Base-by-base conservation (phyloP, 2,888 invertebrate species). In the Exephanes ischioxanthus region DNA sequence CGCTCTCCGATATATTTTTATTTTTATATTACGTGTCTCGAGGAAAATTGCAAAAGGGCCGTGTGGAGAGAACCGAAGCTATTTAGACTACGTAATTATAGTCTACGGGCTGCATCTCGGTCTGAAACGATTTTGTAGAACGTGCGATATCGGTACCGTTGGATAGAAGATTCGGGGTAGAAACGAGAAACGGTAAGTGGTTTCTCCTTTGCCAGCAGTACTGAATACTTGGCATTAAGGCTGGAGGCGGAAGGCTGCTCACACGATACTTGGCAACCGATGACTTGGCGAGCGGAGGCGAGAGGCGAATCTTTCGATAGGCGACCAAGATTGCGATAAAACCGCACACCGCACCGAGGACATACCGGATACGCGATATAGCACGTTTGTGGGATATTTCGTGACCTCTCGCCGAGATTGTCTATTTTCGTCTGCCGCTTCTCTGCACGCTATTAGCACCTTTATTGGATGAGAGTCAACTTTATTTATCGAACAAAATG, bases 261-360 rank as follows among this genome's bases (percentile, higher is more conserved):
- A 77, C 75, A 66, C 72, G 71, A 80, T 53, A 82, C 78, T 85
- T 82, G 85, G 85, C 85, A 82, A 76, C 85, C 85, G 67, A 85
- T 82, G 82, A 82, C 82, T 79, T 82, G 85, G 85, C 85, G 55
- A 63, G 66, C 66, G 16, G 68, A 48, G 67, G 72, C 66, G n/a
- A 41, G 55, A 58, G 37, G 75, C 79, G 76, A 85, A 81, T 61
- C 67, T 75, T 80, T 75, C 70, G 53, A 85, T 79, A 66, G 48
- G 71, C 85, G 58, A 67, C 82, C 75, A 85, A 85, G 85, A 82
- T 85, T 79, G 79, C 85, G 85, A 85, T 82, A 80, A 85, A 53
- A 53, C 33, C 71, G 41, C 53, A 63, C 68, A 63, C 41, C 22
- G 30, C 58, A 61, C 75, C 55, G 61, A 63, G 16, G 33, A 45